Evolutionary conservation across 2,888 invertebrate genomes (phyloP), one percentile per base, ranked within the genome.

Genomic region (Drosophila sordidapex): DNA sequence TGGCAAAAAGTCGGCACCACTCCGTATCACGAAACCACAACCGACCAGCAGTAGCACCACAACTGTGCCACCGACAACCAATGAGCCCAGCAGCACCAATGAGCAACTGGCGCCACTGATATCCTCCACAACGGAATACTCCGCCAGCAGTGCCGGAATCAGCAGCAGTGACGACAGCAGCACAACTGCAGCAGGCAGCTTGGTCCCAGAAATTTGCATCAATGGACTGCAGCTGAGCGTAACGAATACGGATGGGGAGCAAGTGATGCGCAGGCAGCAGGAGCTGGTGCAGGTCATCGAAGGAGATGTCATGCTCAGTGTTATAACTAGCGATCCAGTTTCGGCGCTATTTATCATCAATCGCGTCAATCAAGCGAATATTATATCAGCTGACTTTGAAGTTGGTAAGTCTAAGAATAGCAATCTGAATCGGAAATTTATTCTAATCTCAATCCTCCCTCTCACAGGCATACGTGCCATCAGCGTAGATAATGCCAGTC

Each of bases 301-400:
- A 58, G 93, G 93, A 4, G 92, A 93, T 53, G 91, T 92, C 4
- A 89, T 93, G 80, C 73, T 93, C 8, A 92, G 93, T 49, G 90
- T 93, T 0, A 61, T 93, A 62, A 92, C 93, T 5, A 91, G 74
- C 33, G 93, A 93, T 74, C 90, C 92, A 2, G 82, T 82, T 13
- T 92, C 93, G 3, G 92, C 92, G 2, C 75, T 93, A 62, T 93
- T 93, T 75, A 91, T 93, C 1, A 83, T 92, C 29, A 92, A 93
- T 87, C 92, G 93, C 11, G 83, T 93, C n/a, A 93, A 93, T 77
- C 90, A 91, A 70, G 92, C 91, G 1, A 91, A 91, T 74, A 74
- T 93, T 8, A 79, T 93, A 25, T 90, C 84, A 49, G 91, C 91
- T 4, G 91, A 92, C 73, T 92, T 93, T 76, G 87, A 92, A 88